A percentile compares a stretch with the other conserved stretches of the same genome.
These are phyloP conservation scores for Anolis apletophallus DNA, from an alignment of 2,797 vertebrate species.

Conservation along the genomic window DNA sequence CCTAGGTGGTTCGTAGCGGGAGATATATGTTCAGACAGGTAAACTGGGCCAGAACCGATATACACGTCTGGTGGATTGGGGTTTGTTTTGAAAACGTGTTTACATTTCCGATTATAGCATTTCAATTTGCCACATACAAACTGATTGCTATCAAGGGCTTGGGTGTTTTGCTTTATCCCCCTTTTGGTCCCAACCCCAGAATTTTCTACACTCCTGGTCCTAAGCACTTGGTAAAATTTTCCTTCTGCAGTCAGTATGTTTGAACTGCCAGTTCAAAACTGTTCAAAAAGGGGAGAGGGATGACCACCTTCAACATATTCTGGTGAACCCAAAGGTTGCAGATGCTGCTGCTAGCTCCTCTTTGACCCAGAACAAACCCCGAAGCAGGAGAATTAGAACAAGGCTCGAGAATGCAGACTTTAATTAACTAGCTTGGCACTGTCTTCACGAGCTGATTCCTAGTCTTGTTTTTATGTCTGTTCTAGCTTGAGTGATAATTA, in stretches of 20 bases:
- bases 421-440: not conserved
- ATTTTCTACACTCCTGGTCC: not conserved
- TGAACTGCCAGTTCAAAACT: not conserved
- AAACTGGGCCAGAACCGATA: too few species aligned
- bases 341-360: conserved; percentile 4
- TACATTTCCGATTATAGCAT: not conserved
- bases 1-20: too few species aligned
- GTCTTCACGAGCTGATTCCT: not conserved
- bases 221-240: not conserved
- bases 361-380: not conserved
- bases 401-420: not conserved
- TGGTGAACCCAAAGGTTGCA: not conserved
- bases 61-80: not conserved
- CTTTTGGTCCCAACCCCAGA: not conserved
- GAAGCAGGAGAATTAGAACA: not conserved
- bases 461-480: not conserved
- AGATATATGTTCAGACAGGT: too few species aligned
- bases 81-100: not conserved
- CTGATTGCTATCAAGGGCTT: not conserved
- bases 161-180: not conserved
- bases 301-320: too few species aligned
- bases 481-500: not conserved
- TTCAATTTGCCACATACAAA: not conserved
- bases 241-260: not conserved
- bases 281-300: too few species aligned